Base-by-base conservation (phyloP, 2,797 vertebrate species). In the Perodicticus potto region DNA sequence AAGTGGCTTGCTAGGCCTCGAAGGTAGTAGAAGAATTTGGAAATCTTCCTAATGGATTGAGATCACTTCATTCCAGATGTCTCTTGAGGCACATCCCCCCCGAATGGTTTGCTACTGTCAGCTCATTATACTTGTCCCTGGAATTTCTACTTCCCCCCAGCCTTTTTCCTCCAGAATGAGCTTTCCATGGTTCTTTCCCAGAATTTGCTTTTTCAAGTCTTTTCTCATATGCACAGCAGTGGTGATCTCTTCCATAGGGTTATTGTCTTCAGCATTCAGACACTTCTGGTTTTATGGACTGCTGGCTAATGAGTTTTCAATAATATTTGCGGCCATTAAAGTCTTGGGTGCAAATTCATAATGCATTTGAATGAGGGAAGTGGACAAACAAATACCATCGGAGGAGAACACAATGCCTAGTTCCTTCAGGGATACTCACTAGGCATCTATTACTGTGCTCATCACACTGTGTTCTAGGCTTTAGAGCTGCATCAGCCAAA, bases 11-110 rank as follows among this genome's bases (percentile, higher is more conserved):
- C 40, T 34, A 22, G 85, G n/a, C 88, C 45, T 96, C 90, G 85
- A 63, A 70, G 88, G 34, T 74, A 40, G 77, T 69, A 67, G 65
- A 87, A 34, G 22, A 59, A 73, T 93, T 88, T 89, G 94, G 90
- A 97, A 86, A 53, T 70, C 93, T 92, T 95, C 65, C 88, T 89
- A 69, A 89, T 89, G 92, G 82, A 32, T 53, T 61, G 74, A 93
- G 55, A 91, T 93, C 40, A 84, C 63, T 83, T 95, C 78, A 65
- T 95, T 95, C 83, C 88, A 86, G 57, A 57, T 63, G 53, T 95
- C 92, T 94, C 97, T 53, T 11, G 74, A 84, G 95, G 55, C 67
- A 43, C 45, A 72, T 40, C 65, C n/a, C 25, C 45, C n/a, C 82
- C 49, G 37, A 53, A 29, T 29, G 34, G 59, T 69, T 88, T 29